phyloP scores from a whole-genome alignment of 2,888 invertebrate species.

The Ormia ochracea region DNA sequence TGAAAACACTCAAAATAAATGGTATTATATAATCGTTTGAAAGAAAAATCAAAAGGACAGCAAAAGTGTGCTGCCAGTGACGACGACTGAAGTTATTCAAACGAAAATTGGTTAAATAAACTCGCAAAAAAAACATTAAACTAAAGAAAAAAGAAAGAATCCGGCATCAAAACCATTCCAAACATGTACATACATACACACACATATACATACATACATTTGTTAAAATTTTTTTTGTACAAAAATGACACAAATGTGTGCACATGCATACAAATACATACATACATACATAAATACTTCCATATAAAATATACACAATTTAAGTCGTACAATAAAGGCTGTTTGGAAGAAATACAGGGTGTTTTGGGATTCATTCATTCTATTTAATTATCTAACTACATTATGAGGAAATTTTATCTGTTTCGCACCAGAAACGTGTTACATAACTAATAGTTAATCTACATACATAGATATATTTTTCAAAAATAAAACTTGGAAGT shows the following conservation, averaged over 20 bases:
- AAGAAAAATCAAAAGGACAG: conserved; percentile 26
- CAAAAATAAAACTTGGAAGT: too few species aligned
- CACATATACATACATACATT: too few species aligned
- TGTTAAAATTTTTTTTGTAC: too few species aligned
- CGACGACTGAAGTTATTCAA: conserved; percentile 39
- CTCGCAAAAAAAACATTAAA: conserved; percentile 8
- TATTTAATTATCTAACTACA: too few species aligned
- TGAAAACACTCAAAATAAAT: not conserved
- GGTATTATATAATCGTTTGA: conserved; percentile 53
- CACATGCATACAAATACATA: not conserved
- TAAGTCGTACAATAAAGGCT: not conserved
- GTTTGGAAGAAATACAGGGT: conserved; percentile 36
- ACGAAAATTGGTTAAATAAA: not conserved
- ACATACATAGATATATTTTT: too few species aligned
- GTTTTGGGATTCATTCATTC: not conserved
- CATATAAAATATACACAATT: not conserved
- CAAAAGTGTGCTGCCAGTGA: conserved; percentile 30
- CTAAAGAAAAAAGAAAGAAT: conserved; percentile 17
- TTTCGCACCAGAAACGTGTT: too few species aligned
- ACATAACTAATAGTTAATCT: too few species aligned
- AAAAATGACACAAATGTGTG: too few species aligned
- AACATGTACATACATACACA: not conserved
- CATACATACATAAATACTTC: not conserved
- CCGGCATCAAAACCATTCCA: conserved; percentile 46
- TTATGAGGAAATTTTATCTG: too few species aligned